These are phyloP conservation scores for Pterobdella sp. DNA, from an alignment of 2,888 invertebrate species.

Conservation along the genomic window DNA sequence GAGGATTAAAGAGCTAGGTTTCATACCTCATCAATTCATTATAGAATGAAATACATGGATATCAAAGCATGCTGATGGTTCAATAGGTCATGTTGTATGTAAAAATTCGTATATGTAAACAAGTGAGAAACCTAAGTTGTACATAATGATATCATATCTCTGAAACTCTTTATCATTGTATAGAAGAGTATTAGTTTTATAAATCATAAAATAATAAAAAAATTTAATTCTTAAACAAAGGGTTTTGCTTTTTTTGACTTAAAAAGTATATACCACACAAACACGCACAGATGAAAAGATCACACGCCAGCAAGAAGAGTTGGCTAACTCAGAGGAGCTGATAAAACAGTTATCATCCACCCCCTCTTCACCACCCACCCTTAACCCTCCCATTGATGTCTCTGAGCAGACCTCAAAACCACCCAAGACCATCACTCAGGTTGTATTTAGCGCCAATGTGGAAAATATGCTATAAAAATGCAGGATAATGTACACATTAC, in stretches of 20 bases:
- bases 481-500: too few species aligned
- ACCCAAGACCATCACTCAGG: too few species aligned
- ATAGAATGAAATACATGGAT: too few species aligned
- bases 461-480: too few species aligned
- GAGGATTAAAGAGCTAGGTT: not conserved
- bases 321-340: constrained; percentile 15
- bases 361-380: too few species aligned
- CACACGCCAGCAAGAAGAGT: constrained; percentile 18
- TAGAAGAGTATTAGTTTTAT: not conserved
- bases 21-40: too few species aligned
- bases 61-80: too few species aligned
- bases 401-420: not conserved
- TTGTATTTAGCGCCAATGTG: too few species aligned
- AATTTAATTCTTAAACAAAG: not conserved
- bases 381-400: not conserved
- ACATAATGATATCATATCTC: not conserved
- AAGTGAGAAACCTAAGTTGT: not conserved
- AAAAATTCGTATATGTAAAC: too few species aligned
- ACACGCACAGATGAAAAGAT: constrained; percentile 8
- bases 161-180: not conserved
- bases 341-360: not conserved
- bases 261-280: not conserved
- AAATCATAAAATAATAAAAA: not conserved
- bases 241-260: not conserved
- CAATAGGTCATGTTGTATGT: too few species aligned